Evolutionary conservation across 2,113 vertebrate species (phyloP).

Genomic region (Candoia aspera): DNA sequence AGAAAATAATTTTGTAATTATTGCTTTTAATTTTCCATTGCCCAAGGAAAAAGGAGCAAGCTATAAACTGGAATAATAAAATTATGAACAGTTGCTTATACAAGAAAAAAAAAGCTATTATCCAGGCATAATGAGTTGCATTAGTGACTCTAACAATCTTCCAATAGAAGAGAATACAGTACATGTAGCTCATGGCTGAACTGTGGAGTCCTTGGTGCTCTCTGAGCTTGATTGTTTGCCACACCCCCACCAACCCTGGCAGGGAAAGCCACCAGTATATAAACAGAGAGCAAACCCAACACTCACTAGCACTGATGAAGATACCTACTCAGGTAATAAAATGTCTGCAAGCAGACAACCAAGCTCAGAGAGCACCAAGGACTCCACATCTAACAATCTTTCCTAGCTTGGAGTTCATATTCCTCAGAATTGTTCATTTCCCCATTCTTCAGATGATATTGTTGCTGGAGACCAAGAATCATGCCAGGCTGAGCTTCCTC

Average conservation of each 20-base stretch:
- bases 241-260: no score
- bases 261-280: no score
- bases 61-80: conserved; percentile 1
- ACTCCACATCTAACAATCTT: not conserved
- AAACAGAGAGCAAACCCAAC: no score
- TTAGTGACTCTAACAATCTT: not conserved
- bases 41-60: not conserved
- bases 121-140: not conserved
- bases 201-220: no score
- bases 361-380: no score
- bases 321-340: no score
- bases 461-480: not conserved
- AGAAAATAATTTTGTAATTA: not conserved
- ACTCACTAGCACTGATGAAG: no score
- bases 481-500: not conserved
- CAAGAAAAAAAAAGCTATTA: not conserved
- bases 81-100: conserved; percentile 8
- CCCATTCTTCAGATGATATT: not conserved
- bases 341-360: no score
- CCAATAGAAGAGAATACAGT: no score
- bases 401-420: not conserved
- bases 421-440: not conserved
- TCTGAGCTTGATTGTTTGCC: no score
- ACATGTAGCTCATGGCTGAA: no score
- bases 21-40: not conserved